Percentiles rank a stretch among this genome's conserved stretches.
These are phyloP conservation scores for Noctilio leporinus DNA, from an alignment of 2,113 vertebrate genomes.

Conservation along the genomic window DNA sequence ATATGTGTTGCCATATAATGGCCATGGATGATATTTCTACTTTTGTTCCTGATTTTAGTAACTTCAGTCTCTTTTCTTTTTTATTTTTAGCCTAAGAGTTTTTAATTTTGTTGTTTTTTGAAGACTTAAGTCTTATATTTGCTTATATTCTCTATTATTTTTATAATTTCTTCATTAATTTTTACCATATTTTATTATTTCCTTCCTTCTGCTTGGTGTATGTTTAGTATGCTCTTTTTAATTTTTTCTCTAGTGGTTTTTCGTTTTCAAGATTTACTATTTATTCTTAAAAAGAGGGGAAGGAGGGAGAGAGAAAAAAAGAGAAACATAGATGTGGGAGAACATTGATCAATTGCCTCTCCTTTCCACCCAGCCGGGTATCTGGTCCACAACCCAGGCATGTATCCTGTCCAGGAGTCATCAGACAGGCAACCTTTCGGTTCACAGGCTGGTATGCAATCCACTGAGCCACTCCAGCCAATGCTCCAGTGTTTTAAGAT, in stretches of 20 bases:
- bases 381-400: no score
- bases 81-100: background rate
- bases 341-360: no score
- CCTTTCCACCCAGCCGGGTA: no score
- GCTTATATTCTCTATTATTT: background rate
- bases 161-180: background rate
- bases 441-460: no score
- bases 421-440: no score
- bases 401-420: no score
- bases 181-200: background rate
- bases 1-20: background rate
- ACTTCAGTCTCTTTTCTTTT: background rate
- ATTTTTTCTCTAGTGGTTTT: no score
- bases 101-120: background rate
- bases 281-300: no score
- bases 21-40: background rate
- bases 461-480: no score
- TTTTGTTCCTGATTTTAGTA: background rate
- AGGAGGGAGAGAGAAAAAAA: no score
- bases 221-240: background rate
- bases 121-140: background rate
- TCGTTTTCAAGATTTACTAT: no score
- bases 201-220: background rate
- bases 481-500: background rate
- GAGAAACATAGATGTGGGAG: no score